A percentile compares a stretch with the other conserved stretches of the same genome.
Evolutionary conservation across 2,113 vertebrate species (phyloP).

Genomic region (Platysternon megacephalum): DNA sequence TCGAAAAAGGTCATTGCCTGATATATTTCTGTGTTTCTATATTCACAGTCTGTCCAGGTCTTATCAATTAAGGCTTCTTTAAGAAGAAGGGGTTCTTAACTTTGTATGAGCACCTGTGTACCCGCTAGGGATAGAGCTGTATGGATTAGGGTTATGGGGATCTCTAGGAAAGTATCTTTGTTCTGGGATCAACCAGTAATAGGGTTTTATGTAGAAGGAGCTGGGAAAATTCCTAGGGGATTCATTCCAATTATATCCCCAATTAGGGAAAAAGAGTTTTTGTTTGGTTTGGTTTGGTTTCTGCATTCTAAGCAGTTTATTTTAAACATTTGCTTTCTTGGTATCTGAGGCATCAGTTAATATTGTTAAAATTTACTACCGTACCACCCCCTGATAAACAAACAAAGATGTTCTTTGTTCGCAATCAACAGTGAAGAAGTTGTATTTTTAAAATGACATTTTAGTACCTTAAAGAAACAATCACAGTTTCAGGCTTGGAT

Average conservation of each 20-base stretch:
- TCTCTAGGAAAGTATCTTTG: constrained; percentile 59
- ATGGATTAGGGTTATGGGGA: constrained; percentile 65
- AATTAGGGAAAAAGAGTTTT: constrained; percentile 43
- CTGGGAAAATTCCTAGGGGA: constrained; percentile 43
- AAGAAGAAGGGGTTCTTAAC: constrained; percentile 30
- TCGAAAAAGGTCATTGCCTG: neutral
- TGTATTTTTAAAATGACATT: neutral
- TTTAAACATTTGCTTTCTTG: constrained; percentile 40
- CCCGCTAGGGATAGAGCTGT: constrained; percentile 6
- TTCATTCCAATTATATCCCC: constrained; percentile 61
- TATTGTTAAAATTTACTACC: constrained; percentile 24
- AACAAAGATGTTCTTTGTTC: neutral
- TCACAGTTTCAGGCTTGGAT: neutral
- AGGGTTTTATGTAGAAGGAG: constrained; percentile 58
- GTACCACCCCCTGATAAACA: neutral
- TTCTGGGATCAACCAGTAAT: constrained; percentile 60
- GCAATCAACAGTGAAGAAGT: neutral
- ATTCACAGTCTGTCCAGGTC: neutral
- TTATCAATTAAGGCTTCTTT: constrained; percentile 62
- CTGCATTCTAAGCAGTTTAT: constrained; percentile 8
- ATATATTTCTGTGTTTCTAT: neutral
- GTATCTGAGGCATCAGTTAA: neutral
- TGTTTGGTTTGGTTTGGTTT: constrained; percentile 28
- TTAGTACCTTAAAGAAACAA: neutral
- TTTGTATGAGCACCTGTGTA: constrained; percentile 71